Conservation (phyloP, 2,113 vertebrate species). For the Antigone vipio region DNA sequence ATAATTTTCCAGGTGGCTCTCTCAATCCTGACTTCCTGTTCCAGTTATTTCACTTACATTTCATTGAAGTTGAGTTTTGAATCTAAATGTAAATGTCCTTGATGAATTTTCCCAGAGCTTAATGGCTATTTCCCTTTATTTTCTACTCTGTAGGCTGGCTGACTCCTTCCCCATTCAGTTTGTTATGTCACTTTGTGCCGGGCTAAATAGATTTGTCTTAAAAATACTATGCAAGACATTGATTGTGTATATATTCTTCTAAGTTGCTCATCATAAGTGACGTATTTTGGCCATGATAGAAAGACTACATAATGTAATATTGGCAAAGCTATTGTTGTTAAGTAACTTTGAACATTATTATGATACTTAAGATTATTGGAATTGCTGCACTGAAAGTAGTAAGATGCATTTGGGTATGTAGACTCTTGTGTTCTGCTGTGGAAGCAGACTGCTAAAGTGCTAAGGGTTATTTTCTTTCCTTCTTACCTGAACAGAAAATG, state of each 20-base stretch:
- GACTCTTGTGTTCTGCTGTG: background rate
- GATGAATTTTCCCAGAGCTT: background rate
- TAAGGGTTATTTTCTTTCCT: background rate
- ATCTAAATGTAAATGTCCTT: background rate
- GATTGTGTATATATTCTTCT: background rate
- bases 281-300: background rate
- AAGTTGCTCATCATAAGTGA: background rate
- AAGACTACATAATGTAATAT: background rate
- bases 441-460: background rate
- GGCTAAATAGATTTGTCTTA: background rate
- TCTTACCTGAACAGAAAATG: background rate
- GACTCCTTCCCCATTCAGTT: background rate
- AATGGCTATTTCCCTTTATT: background rate
- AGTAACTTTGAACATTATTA: background rate
- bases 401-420: background rate
- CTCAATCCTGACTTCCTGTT: background rate
- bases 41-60: background rate
- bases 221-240: background rate
- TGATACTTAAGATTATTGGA: background rate
- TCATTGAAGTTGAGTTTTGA: background rate
- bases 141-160: background rate
- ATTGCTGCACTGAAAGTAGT: accelerated
- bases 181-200: background rate
- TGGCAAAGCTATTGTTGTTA: background rate
- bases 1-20: background rate